Conservation (phyloP, 53 echinoderm and acorn worm genomes). For the Paracentrotus lividus region DNA sequence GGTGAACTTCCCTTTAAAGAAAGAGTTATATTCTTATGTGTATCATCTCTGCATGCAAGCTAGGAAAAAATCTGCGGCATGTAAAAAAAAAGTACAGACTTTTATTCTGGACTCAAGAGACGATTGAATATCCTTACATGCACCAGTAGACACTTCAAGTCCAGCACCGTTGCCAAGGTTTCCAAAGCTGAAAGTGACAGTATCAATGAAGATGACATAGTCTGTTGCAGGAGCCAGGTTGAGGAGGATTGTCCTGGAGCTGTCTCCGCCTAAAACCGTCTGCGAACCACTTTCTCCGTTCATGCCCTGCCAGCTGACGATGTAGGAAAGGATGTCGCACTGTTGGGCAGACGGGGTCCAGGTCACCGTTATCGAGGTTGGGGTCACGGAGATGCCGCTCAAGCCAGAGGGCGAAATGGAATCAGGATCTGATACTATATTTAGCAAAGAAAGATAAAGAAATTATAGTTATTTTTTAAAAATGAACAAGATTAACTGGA, state of each 20-base stretch:
- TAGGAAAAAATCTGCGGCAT: too few species aligned
- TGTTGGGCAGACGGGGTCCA: conserved; percentile 20
- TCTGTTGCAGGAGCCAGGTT: background rate
- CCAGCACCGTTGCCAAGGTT: conserved; percentile 57
- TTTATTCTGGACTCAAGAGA: background rate
- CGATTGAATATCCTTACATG: background rate
- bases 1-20: too few species aligned
- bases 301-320: conserved; percentile 28
- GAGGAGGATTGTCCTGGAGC: background rate
- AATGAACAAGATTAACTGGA: background rate
- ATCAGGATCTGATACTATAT: background rate
- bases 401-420: background rate
- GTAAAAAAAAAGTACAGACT: background rate
- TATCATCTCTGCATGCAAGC: too few species aligned
- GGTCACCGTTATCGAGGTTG: conserved; percentile 15
- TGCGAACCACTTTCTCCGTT: conserved; percentile 30
- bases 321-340: conserved; percentile 60
- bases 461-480: background rate
- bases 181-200: conserved; percentile 60
- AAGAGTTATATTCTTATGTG: too few species aligned
- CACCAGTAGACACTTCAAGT: conserved; percentile 10
- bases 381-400: background rate
- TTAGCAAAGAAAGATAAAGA: background rate
- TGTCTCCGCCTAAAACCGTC: conserved; percentile 31
- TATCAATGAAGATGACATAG: conserved; percentile 55